Evolutionary conservation across 1,140 invertebrate genomes (phyloP).

Genomic region (Hyphantria cunea): DNA sequence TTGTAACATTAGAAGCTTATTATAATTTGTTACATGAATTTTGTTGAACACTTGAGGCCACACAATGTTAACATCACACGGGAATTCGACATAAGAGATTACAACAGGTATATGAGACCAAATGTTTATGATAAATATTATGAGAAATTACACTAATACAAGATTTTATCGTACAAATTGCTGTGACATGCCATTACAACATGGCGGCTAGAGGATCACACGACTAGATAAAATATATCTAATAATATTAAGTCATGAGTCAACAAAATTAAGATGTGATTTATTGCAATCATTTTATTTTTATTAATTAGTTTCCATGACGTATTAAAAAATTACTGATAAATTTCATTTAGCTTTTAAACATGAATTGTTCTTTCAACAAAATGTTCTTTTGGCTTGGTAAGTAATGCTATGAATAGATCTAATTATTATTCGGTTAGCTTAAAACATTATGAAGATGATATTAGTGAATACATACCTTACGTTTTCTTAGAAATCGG

Average conservation of each 20-base stretch:
- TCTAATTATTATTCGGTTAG: too few relatives aligned
- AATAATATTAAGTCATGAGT: constrained; percentile 11
- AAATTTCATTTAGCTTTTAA: too few relatives aligned
- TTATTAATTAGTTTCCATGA: too few relatives aligned
- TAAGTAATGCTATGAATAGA: too few relatives aligned
- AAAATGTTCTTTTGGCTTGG: too few relatives aligned
- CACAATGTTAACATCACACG: constrained; percentile 19
- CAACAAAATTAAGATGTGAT: background rate
- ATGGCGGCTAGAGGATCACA: constrained; percentile 19
- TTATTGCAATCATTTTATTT: background rate
- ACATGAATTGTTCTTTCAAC: too few relatives aligned
- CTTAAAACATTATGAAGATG: too few relatives aligned
- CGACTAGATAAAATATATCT: constrained; percentile 33
- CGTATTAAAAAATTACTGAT: too few relatives aligned
- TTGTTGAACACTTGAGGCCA: constrained; percentile 70
- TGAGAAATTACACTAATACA: constrained; percentile 32
- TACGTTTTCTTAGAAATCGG: too few relatives aligned
- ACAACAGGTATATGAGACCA: constrained; percentile 29
- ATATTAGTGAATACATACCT: too few relatives aligned
- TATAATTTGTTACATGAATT: constrained; percentile 49
- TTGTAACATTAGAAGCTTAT: constrained; percentile 51
- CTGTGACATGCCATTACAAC: constrained; percentile 14
- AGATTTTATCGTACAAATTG: constrained; percentile 37
- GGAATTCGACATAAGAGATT: constrained; percentile 27
- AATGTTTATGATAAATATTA: constrained; percentile 23